phyloP scores from a whole-genome alignment of 2,888 invertebrate genomes.

The Caenorhabditis becei region DNA sequence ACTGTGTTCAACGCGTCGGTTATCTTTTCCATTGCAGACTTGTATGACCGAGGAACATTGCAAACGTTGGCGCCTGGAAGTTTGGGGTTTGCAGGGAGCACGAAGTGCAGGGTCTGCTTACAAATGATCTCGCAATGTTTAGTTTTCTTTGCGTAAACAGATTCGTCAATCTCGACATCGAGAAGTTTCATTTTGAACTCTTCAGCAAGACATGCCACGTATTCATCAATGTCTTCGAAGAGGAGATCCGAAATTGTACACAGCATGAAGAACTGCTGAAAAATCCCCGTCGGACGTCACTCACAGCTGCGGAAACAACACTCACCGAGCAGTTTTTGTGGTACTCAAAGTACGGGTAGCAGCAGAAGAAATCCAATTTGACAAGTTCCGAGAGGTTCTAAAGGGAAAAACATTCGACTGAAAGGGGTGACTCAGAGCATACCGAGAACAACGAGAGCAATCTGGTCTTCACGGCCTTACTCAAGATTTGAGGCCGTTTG shows the following conservation, averaged over 20 bases:
- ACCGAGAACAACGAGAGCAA: neutral
- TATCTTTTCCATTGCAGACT: too few relatives aligned
- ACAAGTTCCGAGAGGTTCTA: neutral
- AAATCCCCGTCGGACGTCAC: too few relatives aligned
- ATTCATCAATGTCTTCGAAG: neutral
- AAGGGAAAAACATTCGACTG: neutral
- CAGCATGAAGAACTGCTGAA: too few relatives aligned
- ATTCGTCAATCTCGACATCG: too few relatives aligned
- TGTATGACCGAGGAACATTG: too few relatives aligned
- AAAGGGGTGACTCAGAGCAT: neutral
- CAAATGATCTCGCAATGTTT: constrained; percentile 21
- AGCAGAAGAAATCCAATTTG: constrained; percentile 2
- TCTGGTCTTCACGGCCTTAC: neutral
- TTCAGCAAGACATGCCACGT: neutral
- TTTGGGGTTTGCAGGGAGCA: too few relatives aligned
- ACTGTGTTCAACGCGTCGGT: too few relatives aligned
- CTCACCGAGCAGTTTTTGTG: neutral
- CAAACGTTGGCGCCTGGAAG: neutral
- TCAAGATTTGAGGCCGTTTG: too few relatives aligned
- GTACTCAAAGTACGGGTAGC: constrained; percentile 17
- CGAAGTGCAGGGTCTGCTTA: too few relatives aligned
- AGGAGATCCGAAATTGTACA: neutral
- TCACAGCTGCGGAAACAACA: too few relatives aligned
- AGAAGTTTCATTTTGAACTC: neutral
- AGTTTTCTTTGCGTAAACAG: neutral